These are phyloP conservation scores for Isurus oxyrinchus DNA, from an alignment of 2,113 vertebrate species.

Conservation along the genomic window DNA sequence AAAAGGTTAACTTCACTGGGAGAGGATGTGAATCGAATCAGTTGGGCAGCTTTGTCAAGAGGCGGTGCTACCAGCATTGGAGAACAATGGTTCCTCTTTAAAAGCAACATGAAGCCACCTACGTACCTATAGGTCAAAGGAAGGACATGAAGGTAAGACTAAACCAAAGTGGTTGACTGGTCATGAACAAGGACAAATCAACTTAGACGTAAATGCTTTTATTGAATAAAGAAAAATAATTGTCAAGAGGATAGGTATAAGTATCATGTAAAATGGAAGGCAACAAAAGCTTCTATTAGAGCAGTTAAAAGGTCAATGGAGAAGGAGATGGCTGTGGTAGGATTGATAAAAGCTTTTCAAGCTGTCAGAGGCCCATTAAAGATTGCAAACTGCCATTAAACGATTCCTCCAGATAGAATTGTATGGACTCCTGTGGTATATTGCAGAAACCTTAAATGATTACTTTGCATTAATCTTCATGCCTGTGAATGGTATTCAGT, in stretches of 20 bases:
- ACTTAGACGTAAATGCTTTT: constrained; percentile 22
- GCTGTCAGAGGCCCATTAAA: constrained; percentile 28
- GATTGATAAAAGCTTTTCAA: constrained; percentile 28
- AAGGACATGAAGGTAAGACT: not conserved
- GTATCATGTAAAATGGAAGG: constrained; percentile 6
- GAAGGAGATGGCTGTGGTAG: not conserved
- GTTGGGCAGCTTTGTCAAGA: not conserved
- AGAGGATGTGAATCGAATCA: not conserved
- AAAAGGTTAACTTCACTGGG: not conserved
- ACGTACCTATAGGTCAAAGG: not conserved
- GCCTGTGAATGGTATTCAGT: not conserved
- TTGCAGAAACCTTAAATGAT: not conserved
- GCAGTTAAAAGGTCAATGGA: constrained; percentile 11
- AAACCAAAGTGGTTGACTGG: not conserved
- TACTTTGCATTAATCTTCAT: not conserved
- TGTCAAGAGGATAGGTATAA: constrained; percentile 2
- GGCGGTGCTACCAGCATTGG: not conserved
- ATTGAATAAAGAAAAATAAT: constrained; percentile 20
- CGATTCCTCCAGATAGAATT: not conserved
- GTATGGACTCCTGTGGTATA: not conserved
- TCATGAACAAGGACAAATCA: not conserved
- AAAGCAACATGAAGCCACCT: not conserved
- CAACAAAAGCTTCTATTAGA: constrained; percentile 20
- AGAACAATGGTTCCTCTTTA: not conserved
- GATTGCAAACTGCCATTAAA: constrained; percentile 10